A percentile compares a stretch with the other conserved stretches of the same genome.
Evolutionary conservation across 2,888 invertebrate genomes (phyloP).

Genomic region (Drosophila aldrichi): DNA sequence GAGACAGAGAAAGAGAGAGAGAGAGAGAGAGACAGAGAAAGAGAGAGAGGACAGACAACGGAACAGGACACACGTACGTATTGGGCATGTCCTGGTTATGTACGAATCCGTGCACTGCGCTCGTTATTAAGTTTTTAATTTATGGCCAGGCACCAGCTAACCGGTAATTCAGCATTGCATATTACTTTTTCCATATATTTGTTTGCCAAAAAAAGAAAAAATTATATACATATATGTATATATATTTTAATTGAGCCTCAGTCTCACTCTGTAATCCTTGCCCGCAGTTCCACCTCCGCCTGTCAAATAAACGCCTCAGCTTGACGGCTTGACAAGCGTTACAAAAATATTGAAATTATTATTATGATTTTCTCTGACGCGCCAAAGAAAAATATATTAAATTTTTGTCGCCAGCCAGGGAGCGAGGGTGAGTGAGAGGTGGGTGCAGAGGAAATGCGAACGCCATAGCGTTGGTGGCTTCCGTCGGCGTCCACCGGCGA

Average conservation of each 20-base stretch:
- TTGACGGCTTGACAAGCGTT: slow-evolving; percentile 60
- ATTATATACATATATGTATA: no score
- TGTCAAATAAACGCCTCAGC: slow-evolving; percentile 79
- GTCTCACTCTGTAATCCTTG: slow-evolving; percentile 20
- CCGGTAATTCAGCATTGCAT: slow-evolving; percentile 18
- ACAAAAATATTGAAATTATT: slow-evolving; percentile 79
- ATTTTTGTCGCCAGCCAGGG: slow-evolving; percentile 47
- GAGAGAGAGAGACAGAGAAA: no score
- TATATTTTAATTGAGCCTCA: slow-evolving; percentile 80
- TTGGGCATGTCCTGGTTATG: slow-evolving; percentile 82
- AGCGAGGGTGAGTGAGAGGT: not conserved
- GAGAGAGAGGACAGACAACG: slow-evolving; percentile 1
- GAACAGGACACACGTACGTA: slow-evolving; percentile 60
- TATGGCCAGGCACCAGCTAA: slow-evolving; percentile 64
- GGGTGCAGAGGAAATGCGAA: slow-evolving; percentile 43
- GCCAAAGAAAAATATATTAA: slow-evolving; percentile 70
- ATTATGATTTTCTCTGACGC: slow-evolving; percentile 71
- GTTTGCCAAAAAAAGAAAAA: slow-evolving; percentile 60
- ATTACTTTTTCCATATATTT: slow-evolving; percentile 18
- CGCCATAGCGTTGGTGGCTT: slow-evolving; percentile 51
- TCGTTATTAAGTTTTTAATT: slow-evolving; percentile 84
- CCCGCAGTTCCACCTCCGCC: slow-evolving; percentile 33
- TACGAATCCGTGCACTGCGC: slow-evolving; percentile 63
- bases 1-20: not conserved
- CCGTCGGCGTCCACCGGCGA: slow-evolving; percentile 71